Conservation (phyloP, 2,797 vertebrate species). For the Prunella strophiata region DNA sequence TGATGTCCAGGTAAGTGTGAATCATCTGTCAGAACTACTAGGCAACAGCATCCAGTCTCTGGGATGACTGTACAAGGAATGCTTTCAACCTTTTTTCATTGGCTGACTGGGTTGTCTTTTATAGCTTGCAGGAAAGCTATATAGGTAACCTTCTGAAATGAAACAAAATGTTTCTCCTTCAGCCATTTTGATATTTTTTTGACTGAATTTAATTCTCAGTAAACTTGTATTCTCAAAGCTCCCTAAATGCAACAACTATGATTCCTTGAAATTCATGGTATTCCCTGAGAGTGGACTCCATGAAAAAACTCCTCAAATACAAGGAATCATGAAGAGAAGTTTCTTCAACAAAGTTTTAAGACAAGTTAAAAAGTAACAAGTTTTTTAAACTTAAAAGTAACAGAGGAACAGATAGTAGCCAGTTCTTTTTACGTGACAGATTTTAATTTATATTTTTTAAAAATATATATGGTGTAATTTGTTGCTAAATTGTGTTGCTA, state of each 20-base stretch:
- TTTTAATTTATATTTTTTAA: conserved; percentile 18
- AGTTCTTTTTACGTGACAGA: not conserved
- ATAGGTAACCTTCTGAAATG: not conserved
- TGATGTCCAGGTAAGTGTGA: not conserved
- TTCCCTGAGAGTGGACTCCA: not conserved
- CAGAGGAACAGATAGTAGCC: not conserved
- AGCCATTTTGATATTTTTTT: not conserved
- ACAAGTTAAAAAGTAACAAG: not conserved
- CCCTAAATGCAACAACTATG: not conserved
- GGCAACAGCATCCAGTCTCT: not conserved
- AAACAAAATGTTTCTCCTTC: not conserved
- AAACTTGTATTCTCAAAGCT: not conserved
- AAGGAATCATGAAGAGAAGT: not conserved
- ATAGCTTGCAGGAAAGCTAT: not conserved
- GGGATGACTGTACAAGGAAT: not conserved
- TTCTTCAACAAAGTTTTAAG: conserved; percentile 7
- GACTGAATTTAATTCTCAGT: not conserved
- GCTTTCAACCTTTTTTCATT: not conserved
- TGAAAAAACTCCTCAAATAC: not conserved
- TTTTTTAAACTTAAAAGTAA: not conserved
- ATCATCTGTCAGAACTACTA: conserved; percentile 9
- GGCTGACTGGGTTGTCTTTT: not conserved
- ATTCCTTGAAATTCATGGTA: not conserved
- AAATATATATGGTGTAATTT: conserved; percentile 42
- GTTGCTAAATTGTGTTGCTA: conserved; percentile 31